A percentile compares a stretch with the other conserved stretches of the same genome.
Evolutionary conservation across 2,797 vertebrate species (phyloP).

Genomic region (Siniperca scherzeri): DNA sequence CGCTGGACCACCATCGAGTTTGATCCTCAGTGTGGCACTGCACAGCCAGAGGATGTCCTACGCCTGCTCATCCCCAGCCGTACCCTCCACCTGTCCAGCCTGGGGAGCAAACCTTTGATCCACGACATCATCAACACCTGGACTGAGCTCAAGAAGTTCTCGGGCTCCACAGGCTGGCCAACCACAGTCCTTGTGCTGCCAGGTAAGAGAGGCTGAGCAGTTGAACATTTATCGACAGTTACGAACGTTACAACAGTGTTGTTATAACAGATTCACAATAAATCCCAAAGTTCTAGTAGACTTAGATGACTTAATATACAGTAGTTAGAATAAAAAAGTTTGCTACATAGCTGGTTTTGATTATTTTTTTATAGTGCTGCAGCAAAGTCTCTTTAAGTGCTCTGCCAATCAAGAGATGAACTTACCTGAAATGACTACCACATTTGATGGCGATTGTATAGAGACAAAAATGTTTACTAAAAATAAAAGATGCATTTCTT

Average conservation of each 20-base stretch:
- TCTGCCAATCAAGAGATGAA: no score
- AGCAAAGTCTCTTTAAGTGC: no score
- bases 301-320: neutral
- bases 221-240: neutral
- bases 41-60: slow-evolving; percentile 97
- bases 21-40: slow-evolving; percentile 96
- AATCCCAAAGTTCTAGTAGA: neutral
- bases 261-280: neutral
- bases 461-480: no score
- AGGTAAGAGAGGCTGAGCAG: slow-evolving; percentile 80
- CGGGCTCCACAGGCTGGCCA: slow-evolving; percentile 95
- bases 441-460: no score
- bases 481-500: no score
- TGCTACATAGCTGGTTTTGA: neutral
- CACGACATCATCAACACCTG: slow-evolving; percentile 98
- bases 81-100: slow-evolving; percentile 90
- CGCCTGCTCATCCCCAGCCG: slow-evolving; percentile 96
- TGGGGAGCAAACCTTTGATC: slow-evolving; percentile 90
- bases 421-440: no score
- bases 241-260: neutral
- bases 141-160: slow-evolving; percentile 98
- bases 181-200: slow-evolving; percentile 95
- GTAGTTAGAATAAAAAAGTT: neutral
- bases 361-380: no score
- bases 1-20: slow-evolving; percentile 98